Base-by-base conservation (phyloP, 2,888 invertebrate species). In the Pandemis heparana region DNA sequence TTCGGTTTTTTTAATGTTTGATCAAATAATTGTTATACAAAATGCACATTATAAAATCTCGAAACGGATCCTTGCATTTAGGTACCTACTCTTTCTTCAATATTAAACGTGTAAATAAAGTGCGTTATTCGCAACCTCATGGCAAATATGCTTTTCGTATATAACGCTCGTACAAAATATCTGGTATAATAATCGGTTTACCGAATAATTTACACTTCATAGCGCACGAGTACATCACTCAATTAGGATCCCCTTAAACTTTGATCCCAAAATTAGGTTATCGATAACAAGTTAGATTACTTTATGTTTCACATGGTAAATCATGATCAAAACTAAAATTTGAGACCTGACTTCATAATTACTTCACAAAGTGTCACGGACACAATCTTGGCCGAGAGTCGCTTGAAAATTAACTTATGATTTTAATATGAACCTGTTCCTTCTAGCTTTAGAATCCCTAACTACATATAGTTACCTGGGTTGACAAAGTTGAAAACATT, bases 231-330 rank as follows among this genome's bases (percentile, higher is more conserved):
- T 56, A 56, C 5, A 10, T 6, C 59, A 59, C 59, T 65, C 59
- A 64, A 70, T 70, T 38, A 60, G 59, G 48, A 46, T 23, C 46
- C 46, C 56, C 62, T 48, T 59, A 59, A 71, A 71, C 64, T 71
- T 71, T 70, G 56, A 64, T 64, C 59, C 18, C 38, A 64, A 16
- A 46, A 56, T 65, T 46, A 64, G 70, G 63, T 71, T 64, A 65
- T 71, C 59, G 64, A 64, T 71, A 64, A 43, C 38, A 48, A 64
- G 56, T 59, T 46, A 48, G 59, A 71, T 71, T 70, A 59, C 56
- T 65, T 59, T 32, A 32, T 32, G 23, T 56, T 56, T 18, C 53
- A 53, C 53, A 53, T 6, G 53, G 8, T 53, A 18, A 53, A 53
- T 53, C 18, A 18, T 18, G 53, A 18, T 56, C 56, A 23, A 56